Conservation (phyloP, 2,113 vertebrate species). For the Corythoichthys haematopterus region DNA sequence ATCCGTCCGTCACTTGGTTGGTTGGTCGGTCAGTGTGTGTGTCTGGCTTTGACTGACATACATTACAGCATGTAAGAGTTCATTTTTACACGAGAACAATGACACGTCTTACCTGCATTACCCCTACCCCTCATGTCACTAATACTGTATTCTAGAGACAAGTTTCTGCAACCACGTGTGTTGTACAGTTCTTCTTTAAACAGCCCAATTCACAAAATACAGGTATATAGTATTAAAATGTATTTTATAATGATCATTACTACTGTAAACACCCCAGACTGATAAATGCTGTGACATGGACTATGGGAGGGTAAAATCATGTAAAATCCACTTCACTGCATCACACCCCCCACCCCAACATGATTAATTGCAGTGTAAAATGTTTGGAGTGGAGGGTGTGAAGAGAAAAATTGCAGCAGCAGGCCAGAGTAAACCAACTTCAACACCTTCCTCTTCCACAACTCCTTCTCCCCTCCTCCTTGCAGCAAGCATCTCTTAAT, state of each 20-base stretch:
- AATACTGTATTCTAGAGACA: too few relatives aligned
- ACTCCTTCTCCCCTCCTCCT: constrained; percentile 49
- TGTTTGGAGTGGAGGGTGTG: constrained; percentile 64
- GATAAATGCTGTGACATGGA: constrained; percentile 48
- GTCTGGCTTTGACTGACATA: too few relatives aligned
- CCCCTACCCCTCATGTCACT: too few relatives aligned
- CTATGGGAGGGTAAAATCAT: constrained; percentile 59
- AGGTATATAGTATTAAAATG: too few relatives aligned
- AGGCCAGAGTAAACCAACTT: constrained; percentile 33
- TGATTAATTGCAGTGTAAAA: constrained; percentile 78
- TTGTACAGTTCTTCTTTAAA: neutral
- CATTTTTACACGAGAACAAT: too few relatives aligned
- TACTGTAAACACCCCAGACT: constrained; percentile 10
- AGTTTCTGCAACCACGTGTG: too few relatives aligned
- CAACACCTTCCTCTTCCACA: constrained; percentile 39
- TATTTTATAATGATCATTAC: constrained; percentile 2
- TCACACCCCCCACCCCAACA: constrained; percentile 71
- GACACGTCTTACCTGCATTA: too few relatives aligned
- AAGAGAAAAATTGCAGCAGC: constrained; percentile 33
- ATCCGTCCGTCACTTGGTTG: too few relatives aligned
- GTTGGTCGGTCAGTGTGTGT: too few relatives aligned
- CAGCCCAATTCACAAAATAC: neutral
- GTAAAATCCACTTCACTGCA: constrained; percentile 80
- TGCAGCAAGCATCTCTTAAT: constrained; percentile 72
- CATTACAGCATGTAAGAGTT: too few relatives aligned